Evolutionary conservation across 2,888 invertebrate genomes (phyloP), one percentile per base, ranked within the genome.

Genomic region (Torymus aiolomorphi): DNA sequence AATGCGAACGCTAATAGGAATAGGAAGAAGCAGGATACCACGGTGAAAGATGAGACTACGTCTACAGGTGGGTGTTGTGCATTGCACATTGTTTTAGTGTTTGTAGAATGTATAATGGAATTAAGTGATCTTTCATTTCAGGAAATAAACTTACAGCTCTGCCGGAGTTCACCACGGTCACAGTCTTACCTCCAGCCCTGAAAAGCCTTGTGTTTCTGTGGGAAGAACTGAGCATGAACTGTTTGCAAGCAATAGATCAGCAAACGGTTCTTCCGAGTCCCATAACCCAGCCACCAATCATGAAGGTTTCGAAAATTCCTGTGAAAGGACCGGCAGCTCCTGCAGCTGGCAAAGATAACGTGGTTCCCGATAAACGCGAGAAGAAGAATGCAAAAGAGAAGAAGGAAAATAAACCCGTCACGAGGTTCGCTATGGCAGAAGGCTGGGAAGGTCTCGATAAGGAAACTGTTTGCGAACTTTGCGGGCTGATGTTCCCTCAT

Each of bases 131-230:
- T 42, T 42, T 42, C 8, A 42, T 42, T 42, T 42, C 78, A 0
- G 86, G 86, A 13, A 85, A 84, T 18, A 90, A 89, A 81, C 88
- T 91, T 51, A 88, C 86, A 16, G 85, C 89, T 0, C 86, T 92
- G 11, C 91, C 91, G 0, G 92, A 91, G 78, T 91, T 91, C 82
- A 92, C 92, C 72, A 93, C 94, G 0, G 94, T 96, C 1, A 94
- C 95, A 14, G 95, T 96, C 0, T 89, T 97, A 78, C 98, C 98
- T 1, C 96, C 97, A 0, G 97, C 97, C 0, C 90, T 98, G 67
- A 95, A 97, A 73, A 96, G 97, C 74, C 91, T 98, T 11, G 97
- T 98, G 0, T 95, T 94, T 76, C 91, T 98, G 51, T 98, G 98
- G 98, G 97, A 98, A 87, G 96, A 97, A 75, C 92, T 98, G 20